Percentiles rank a stretch among this genome's conserved stretches.
Evolutionary conservation across 2,888 invertebrate species (phyloP).

Genomic region (Dilophus febrilis): DNA sequence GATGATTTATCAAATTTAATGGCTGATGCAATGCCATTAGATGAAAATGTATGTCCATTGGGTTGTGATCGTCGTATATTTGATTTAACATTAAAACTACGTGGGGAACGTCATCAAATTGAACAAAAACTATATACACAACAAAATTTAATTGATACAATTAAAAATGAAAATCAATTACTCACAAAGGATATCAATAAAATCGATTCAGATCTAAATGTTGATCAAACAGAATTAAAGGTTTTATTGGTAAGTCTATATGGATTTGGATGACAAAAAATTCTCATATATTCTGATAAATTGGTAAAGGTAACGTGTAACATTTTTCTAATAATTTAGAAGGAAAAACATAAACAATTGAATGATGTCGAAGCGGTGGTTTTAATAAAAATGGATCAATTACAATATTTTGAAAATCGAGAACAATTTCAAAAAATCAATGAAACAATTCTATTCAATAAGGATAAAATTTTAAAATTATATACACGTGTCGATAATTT

Average conservation of each 20-base stretch:
- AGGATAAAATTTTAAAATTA: conserved; percentile 36
- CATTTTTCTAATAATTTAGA: no score
- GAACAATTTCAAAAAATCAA: conserved; percentile 30
- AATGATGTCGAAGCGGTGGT: conserved; percentile 60
- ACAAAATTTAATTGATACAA: conserved; percentile 36
- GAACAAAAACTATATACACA: conserved; percentile 44
- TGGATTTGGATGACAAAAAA: no score
- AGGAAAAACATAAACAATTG: conserved; percentile 55
- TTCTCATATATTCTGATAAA: no score
- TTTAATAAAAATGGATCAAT: conserved; percentile 49
- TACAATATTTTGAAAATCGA: conserved; percentile 37
- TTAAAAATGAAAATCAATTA: conserved; percentile 41
- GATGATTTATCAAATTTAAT: conserved; percentile 44
- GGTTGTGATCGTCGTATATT: conserved; percentile 53
- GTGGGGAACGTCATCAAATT: conserved; percentile 36
- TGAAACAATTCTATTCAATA: conserved; percentile 45
- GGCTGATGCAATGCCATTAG: conserved; percentile 41
- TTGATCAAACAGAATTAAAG: conserved; percentile 40
- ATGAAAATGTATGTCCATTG: conserved; percentile 53
- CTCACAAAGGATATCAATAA: conserved; percentile 38
- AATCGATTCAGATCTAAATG: conserved; percentile 36
- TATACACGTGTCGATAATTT: conserved; percentile 45
- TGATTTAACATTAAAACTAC: conserved; percentile 44
- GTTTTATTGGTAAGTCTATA: conserved; percentile 40
- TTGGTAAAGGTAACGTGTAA: no score